phyloP scores from a whole-genome alignment of 2,113 vertebrate genomes.

The Tyrannus savana region DNA sequence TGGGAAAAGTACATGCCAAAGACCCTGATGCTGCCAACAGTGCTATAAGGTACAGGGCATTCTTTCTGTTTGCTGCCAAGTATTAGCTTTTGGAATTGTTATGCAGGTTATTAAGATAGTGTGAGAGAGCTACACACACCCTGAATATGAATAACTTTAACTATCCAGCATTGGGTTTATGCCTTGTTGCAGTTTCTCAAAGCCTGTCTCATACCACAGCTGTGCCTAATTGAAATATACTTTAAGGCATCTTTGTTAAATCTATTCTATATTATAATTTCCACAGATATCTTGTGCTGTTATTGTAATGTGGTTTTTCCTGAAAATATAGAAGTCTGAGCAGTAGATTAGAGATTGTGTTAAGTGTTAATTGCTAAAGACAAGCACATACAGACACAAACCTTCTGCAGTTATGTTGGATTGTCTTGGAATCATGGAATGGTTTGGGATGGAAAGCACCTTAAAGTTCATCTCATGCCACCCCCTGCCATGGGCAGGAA shows the following conservation, averaged over 20 bases:
- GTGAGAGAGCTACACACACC: neutral
- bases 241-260: neutral
- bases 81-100: neutral
- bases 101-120: neutral
- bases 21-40: constrained; percentile 93
- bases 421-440: neutral
- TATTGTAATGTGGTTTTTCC: neutral
- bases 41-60: constrained; percentile 83
- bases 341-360: neutral
- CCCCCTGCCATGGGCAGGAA: neutral
- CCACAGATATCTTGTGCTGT: neutral
- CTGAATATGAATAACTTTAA: neutral
- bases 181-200: neutral
- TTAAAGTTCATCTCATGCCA: neutral
- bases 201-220: neutral
- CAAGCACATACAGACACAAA: neutral
- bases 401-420: neutral
- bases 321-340: neutral
- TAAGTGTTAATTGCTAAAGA: neutral
- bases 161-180: neutral
- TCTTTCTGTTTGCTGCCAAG: neutral
- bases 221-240: neutral
- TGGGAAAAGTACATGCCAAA: constrained; percentile 95
- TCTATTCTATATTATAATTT: neutral
- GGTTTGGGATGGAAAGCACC: neutral